Conservation (phyloP, 2,797 vertebrate species). For the Neosilurus hyrtlii region DNA sequence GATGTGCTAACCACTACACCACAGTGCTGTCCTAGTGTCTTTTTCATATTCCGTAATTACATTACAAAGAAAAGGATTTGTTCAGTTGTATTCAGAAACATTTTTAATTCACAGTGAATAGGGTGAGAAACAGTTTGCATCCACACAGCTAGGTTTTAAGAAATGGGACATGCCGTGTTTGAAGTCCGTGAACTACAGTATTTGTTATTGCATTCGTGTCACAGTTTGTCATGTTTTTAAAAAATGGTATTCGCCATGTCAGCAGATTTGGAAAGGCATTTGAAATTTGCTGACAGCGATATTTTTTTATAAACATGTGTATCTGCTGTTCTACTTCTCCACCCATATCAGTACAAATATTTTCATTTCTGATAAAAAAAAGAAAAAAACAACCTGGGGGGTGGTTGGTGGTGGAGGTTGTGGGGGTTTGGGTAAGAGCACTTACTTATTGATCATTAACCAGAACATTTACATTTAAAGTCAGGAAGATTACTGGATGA, state of each 20-base stretch:
- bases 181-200: too few species aligned
- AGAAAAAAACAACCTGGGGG: background rate
- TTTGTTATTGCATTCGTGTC: background rate
- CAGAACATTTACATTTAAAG: background rate
- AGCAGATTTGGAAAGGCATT: background rate
- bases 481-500: too few species aligned
- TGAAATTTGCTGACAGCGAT: background rate
- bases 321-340: background rate
- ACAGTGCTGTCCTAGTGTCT: too few species aligned
- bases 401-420: too few species aligned
- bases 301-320: background rate
- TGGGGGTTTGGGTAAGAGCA: background rate
- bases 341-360: background rate
- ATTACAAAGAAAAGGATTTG: background rate
- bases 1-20: too few species aligned
- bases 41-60: background rate
- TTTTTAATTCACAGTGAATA: background rate
- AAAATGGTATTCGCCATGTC: background rate
- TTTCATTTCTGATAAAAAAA: slow-evolving; percentile 8
- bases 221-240: background rate
- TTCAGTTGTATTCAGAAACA: background rate
- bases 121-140: background rate
- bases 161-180: background rate
- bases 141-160: background rate
- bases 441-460: background rate